A percentile compares a stretch with the other conserved stretches of the same genome.
phyloP scores from a whole-genome alignment of 2,888 invertebrate species.

The Spisula solida region DNA sequence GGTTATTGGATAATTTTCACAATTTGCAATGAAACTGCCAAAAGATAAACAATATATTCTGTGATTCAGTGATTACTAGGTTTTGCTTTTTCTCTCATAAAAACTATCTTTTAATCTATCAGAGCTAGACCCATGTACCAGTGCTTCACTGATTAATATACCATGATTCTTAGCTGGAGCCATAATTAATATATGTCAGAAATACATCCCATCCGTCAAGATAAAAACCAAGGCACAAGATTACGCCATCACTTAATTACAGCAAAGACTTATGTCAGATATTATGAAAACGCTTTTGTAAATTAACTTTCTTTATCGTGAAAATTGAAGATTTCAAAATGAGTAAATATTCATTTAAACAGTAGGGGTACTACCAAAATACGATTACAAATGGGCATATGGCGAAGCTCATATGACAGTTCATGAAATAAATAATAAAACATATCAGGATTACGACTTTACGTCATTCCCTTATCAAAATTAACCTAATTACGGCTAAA shows the following conservation, averaged over 20 bases:
- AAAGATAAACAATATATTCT: constrained; percentile 53
- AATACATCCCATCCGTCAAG: constrained; percentile 54
- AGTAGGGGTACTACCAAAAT: constrained; percentile 65
- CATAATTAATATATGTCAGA: constrained; percentile 71
- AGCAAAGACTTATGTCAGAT: constrained; percentile 70
- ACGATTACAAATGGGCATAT: constrained; percentile 69
- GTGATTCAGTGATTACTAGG: constrained; percentile 48
- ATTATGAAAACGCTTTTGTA: constrained; percentile 74
- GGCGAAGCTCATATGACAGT: constrained; percentile 70
- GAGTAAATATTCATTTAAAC: constrained; percentile 75
- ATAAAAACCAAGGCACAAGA: constrained; percentile 48
- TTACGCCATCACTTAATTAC: constrained; percentile 70
- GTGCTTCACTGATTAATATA: constrained; percentile 48
- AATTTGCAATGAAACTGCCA: constrained; percentile 50
- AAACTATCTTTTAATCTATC: constrained; percentile 50
- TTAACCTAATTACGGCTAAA: constrained; percentile 75
- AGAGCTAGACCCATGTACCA: constrained; percentile 44
- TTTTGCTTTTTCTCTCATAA: constrained; percentile 44
- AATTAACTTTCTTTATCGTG: constrained; percentile 72
- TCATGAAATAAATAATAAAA: constrained; percentile 69
- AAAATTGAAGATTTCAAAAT: constrained; percentile 70
- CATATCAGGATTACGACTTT: constrained; percentile 71
- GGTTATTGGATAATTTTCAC: constrained; percentile 32
- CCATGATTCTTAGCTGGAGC: constrained; percentile 54
- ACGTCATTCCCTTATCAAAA: constrained; percentile 73